These are phyloP conservation scores for Chascanopsetta lugubris DNA, from an alignment of 2,113 vertebrate species.

Conservation along the genomic window DNA sequence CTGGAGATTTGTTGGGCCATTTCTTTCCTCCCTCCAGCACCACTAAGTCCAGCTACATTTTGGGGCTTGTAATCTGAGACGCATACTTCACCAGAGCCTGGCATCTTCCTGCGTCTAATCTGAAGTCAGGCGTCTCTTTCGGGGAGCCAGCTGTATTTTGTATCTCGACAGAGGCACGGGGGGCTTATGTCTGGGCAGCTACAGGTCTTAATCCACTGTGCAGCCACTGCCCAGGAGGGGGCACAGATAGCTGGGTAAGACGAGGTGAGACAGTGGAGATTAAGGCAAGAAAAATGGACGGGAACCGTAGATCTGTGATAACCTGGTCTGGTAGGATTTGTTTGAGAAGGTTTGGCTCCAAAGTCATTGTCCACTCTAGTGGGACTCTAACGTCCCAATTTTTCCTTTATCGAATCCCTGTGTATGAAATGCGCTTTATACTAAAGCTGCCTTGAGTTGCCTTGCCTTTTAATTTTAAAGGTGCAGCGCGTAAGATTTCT, in stretches of 20 bases:
- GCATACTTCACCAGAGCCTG: constrained; percentile 18
- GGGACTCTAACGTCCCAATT: not conserved
- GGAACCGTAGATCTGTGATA: constrained; percentile 59
- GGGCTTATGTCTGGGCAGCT: constrained; percentile 61
- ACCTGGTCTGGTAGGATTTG: constrained; percentile 31
- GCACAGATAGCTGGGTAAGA: constrained; percentile 71
- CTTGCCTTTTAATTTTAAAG: too few relatives aligned
- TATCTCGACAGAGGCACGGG: constrained; percentile 67
- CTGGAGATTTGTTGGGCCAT: not conserved
- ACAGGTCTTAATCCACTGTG: constrained; percentile 71
- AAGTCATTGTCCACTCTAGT: not conserved
- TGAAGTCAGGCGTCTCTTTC: constrained; percentile 61
- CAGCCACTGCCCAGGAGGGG: constrained; percentile 73
- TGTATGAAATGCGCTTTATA: too few relatives aligned
- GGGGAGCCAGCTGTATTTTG: constrained; percentile 55
- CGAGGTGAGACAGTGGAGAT: constrained; percentile 63
- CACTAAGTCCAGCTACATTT: constrained; percentile 27
- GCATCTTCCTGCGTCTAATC: constrained; percentile 57
- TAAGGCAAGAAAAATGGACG: constrained; percentile 49
- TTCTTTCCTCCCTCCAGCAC: not conserved
- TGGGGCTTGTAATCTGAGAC: constrained; percentile 45
- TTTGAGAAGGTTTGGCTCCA: constrained; percentile 11
- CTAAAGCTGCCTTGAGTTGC: too few relatives aligned
- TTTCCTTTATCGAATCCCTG: too few relatives aligned
- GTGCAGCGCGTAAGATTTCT: too few relatives aligned